Percentiles rank a stretch among this genome's conserved stretches.
Evolutionary conservation across 2,113 vertebrate genomes (phyloP).

Genomic region (Ptychochromis oligacanthus): DNA sequence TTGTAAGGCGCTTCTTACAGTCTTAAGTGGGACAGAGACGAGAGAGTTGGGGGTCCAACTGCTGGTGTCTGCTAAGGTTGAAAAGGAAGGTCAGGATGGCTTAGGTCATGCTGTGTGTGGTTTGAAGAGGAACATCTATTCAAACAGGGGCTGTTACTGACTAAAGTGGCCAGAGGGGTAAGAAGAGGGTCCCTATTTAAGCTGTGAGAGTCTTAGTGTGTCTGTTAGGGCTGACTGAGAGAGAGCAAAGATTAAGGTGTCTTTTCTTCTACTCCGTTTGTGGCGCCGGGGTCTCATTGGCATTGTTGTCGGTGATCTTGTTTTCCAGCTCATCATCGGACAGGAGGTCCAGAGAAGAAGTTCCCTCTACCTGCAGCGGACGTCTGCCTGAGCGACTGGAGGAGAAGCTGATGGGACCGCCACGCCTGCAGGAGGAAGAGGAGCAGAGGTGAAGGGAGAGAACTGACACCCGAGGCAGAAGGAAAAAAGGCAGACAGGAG

Average conservation of each 20-base stretch:
- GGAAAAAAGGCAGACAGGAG: background rate
- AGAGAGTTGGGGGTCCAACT: slow-evolving; percentile 22
- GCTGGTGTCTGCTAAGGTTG: slow-evolving; percentile 59
- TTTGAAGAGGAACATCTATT: background rate
- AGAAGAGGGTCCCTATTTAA: background rate
- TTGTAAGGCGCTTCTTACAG: slow-evolving; percentile 65
- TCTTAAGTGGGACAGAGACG: background rate
- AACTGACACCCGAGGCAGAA: background rate
- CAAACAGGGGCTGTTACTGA: background rate
- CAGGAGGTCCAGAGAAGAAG: slow-evolving; percentile 82
- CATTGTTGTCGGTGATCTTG: slow-evolving; percentile 87
- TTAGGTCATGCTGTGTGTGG: slow-evolving; percentile 26
- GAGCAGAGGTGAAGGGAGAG: background rate
- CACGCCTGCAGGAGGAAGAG: slow-evolving; percentile 79
- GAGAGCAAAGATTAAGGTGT: background rate
- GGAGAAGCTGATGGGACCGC: slow-evolving; percentile 91
- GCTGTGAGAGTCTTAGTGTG: background rate
- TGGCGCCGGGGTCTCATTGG: slow-evolving; percentile 85
- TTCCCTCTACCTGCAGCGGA: slow-evolving; percentile 92
- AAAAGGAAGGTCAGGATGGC: background rate
- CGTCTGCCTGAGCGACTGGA: slow-evolving; percentile 91
- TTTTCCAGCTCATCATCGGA: slow-evolving; percentile 93
- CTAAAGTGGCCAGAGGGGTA: background rate
- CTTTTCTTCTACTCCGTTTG: slow-evolving; percentile 85
- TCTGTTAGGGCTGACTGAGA: background rate